These are phyloP conservation scores for Epinephelus cyanopodus DNA, from an alignment of 2,113 vertebrate species.

Conservation along the genomic window DNA sequence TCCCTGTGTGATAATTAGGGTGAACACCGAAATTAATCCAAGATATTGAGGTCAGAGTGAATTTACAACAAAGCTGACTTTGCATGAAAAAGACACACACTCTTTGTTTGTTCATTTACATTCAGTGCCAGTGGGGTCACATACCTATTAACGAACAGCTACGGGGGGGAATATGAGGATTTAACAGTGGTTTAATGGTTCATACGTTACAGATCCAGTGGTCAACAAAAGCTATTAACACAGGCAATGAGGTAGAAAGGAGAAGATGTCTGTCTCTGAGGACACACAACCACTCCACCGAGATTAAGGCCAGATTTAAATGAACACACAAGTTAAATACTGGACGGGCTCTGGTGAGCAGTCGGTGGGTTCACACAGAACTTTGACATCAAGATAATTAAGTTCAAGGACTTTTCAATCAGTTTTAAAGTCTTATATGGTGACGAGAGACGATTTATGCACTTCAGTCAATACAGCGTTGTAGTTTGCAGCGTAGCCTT, in stretches of 20 bases:
- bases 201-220: background rate
- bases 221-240: background rate
- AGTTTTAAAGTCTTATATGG: background rate
- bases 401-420: background rate
- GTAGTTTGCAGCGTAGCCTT: background rate
- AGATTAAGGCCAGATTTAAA: background rate
- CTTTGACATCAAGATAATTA: too few species aligned
- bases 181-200: background rate
- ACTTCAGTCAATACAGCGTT: background rate
- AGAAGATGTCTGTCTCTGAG: background rate
- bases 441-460: background rate
- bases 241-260: background rate
- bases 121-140: background rate
- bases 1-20: conserved; percentile 36
- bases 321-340: background rate
- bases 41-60: conserved; percentile 1
- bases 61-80: conserved; percentile 5
- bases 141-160: background rate
- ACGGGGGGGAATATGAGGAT: background rate
- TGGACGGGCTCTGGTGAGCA: background rate
- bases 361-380: too few species aligned
- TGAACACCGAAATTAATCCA: conserved; percentile 28
- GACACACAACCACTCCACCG: background rate
- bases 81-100: conserved; percentile 1
- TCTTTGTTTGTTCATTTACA: conserved; percentile 13